Conservation (phyloP, 2,113 vertebrate species). For the Tragelaphus strepsiceros region DNA sequence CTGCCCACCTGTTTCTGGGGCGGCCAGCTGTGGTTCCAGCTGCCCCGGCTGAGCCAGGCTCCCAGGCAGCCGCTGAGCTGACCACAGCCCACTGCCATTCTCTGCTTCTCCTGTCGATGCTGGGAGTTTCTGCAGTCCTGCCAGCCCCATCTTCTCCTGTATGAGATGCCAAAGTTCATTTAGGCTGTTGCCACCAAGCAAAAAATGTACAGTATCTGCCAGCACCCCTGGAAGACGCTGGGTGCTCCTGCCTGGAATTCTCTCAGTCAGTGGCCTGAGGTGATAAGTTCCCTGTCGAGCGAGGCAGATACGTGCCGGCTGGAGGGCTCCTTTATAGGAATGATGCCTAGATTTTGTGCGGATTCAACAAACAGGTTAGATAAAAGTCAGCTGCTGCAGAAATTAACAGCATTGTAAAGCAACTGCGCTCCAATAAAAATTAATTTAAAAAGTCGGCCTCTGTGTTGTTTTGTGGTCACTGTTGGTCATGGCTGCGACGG, state of each 20-base stretch:
- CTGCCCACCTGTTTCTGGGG: background rate
- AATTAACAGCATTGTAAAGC: background rate
- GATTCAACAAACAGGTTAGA: background rate
- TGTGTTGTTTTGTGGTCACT: fast-evolving
- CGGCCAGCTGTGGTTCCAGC: background rate
- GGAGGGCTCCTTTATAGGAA: background rate
- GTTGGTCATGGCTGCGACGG: fast-evolving
- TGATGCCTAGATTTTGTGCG: background rate
- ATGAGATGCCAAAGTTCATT: background rate
- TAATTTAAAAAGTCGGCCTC: background rate
- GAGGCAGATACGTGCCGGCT: background rate
- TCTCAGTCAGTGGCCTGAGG: background rate
- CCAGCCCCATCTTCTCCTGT: background rate
- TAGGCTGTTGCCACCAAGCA: background rate
- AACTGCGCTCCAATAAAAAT: background rate
- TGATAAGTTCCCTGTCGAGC: background rate
- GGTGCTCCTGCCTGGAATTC: background rate
- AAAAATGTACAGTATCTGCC: fast-evolving
- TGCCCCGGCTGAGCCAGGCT: background rate
- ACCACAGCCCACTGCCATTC: background rate
- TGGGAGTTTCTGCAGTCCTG: fast-evolving
- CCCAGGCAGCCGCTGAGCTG: background rate
- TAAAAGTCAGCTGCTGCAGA: background rate
- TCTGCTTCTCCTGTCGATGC: background rate
- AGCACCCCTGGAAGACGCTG: background rate